Evolutionary conservation across 2,797 vertebrate genomes (phyloP).

Genomic region (Gallinago solitaria): DNA sequence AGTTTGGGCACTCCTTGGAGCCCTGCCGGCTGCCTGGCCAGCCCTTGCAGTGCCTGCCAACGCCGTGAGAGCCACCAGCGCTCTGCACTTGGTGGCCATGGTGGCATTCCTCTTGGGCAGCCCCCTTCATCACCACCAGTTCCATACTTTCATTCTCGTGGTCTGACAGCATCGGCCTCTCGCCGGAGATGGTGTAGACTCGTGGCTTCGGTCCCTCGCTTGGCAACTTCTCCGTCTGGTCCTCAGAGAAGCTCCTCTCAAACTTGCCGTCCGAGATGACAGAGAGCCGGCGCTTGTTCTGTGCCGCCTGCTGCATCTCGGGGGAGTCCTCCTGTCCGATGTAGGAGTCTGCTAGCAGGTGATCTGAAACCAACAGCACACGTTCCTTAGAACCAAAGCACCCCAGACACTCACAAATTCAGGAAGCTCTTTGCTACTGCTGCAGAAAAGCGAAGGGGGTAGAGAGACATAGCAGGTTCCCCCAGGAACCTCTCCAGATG

Average conservation of each 20-base stretch:
- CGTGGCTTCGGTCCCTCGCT: constrained; percentile 78
- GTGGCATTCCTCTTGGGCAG: constrained; percentile 69
- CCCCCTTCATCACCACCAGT: constrained; percentile 87
- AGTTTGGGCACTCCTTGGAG: constrained; percentile 86
- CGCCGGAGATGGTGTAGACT: constrained; percentile 92
- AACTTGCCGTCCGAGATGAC: constrained; percentile 78
- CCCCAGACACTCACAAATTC: not conserved
- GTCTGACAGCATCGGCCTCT: constrained; percentile 86
- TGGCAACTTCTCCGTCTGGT: constrained; percentile 67
- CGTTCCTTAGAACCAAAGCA: not conserved
- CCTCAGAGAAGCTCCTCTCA: constrained; percentile 85
- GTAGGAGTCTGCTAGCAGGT: constrained; percentile 89
- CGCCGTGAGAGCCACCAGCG: constrained; percentile 81
- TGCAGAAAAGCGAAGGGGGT: not conserved
- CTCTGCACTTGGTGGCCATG: constrained; percentile 83
- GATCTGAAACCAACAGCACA: constrained; percentile 78
- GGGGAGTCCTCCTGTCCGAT: constrained; percentile 88
- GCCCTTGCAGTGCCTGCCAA: constrained; percentile 79
- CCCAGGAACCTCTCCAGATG: not conserved
- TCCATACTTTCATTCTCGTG: constrained; percentile 86
- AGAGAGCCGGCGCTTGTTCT: constrained; percentile 86
- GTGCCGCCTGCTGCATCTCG: constrained; percentile 80
- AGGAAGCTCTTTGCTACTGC: not conserved
- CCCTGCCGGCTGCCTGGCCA: constrained; percentile 82
- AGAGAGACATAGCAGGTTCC: fast-evolving